Conservation (phyloP, 92 coral and sea anemone species). For the Virgularia gustaviana region DNA sequence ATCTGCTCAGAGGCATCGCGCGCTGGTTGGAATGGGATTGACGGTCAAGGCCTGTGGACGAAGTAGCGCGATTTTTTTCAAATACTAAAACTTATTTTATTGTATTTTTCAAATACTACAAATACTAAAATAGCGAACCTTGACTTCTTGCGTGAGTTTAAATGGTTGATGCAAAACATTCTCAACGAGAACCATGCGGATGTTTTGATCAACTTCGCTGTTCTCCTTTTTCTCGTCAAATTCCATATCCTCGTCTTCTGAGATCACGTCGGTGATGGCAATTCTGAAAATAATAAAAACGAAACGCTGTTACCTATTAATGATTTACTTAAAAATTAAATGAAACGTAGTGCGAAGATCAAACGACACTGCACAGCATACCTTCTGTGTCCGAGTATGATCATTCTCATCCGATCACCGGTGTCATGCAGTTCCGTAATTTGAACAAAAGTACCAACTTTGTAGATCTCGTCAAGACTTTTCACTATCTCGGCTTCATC, state of each 20-base stretch:
- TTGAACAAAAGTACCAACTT: constrained; percentile 95
- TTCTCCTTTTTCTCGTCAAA: background rate
- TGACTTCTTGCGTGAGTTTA: constrained; percentile 83
- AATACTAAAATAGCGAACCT: constrained; percentile 43
- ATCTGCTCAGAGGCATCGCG: no score
- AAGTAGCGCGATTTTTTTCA: background rate
- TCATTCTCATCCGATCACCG: constrained; percentile 93
- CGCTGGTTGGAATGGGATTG: no score
- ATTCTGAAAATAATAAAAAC: background rate
- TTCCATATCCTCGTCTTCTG: constrained; percentile 7
- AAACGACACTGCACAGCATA: background rate
- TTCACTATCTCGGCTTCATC: constrained; percentile 81
- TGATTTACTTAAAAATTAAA: no score
- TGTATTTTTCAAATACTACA: no score
- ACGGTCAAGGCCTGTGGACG: no score
- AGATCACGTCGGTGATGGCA: constrained; percentile 25
- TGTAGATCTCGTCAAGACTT: constrained; percentile 79
- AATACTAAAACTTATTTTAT: no score
- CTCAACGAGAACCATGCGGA: constrained; percentile 91
- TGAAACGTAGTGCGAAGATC: background rate
- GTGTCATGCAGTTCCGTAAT: constrained; percentile 94
- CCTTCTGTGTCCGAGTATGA: constrained; percentile 95
- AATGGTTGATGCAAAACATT: constrained; percentile 88
- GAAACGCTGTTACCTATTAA: no score
- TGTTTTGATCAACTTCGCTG: constrained; percentile 44